Evolutionary conservation across 2,888 invertebrate genomes (phyloP), one percentile per base, ranked within the genome.

Genomic region (Oscheius sp.): DNA sequence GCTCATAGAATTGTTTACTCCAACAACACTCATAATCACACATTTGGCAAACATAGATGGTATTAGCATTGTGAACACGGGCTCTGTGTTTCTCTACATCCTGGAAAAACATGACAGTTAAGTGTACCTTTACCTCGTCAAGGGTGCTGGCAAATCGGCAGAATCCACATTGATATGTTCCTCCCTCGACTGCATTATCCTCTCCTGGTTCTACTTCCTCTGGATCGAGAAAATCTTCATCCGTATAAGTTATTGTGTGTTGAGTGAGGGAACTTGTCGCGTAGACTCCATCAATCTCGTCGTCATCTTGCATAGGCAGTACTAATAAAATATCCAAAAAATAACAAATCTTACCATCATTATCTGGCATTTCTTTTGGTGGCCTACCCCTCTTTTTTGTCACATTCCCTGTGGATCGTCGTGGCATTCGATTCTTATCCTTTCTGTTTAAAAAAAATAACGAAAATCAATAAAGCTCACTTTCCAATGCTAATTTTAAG

Each of bases 1-100:
- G 91, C 71, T 88, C 87, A 74, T 90, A 89, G 86, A 90, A 91
- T 77, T 90, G 89, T 33, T 90, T 88, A 80, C 90, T 90, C 88
- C 90, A 90, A 74, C 90, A 89, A 78, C 90, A 90, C 50, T 89
- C 89, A 85, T 90, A 91, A n/a, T 89, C 88, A 85, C 91, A 91
- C 57, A 90, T 86, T 36, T 89, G 89, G 85, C 91, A 91, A 78
- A 89, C 89, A 77, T 90, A 90, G 2, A 89, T 89, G 2, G 90
- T 89, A 84, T 90, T 90, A 78, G 89, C 88, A 17, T 89, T 88
- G 84, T 90, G 90, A 68, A 89, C 88, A 51, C 88, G 81, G 2
- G 90, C 89, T 59, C 89, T 86, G 83, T 90, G 90, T 33, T 74
- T 75, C 45, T 78, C 75, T 9, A 82, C 63, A 17, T 70, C 65